Evolutionary conservation across 2,797 vertebrate species (phyloP), one percentile per base, ranked within the genome.

Genomic region (Macroramphosus scolopax): DNA sequence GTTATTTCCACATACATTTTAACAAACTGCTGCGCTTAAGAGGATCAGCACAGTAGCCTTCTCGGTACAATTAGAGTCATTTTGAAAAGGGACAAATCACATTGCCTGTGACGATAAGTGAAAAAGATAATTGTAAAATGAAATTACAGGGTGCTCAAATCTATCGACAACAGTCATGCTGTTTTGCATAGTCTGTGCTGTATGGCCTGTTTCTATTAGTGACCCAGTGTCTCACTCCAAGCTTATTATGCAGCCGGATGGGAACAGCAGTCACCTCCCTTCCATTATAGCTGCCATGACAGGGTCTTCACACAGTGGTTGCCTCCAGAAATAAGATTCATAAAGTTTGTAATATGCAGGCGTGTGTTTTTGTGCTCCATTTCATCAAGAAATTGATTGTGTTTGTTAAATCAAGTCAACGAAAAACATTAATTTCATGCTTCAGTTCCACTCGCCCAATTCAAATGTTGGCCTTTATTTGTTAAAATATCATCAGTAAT

Each of bases 1-100:
- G 44, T 47, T 62, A 51, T 62, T 68, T 44, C 50, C 40, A 40
- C 54, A 68, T 81, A 78, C 78, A 85, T 84, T 79, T 81, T 54
- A 80, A 77, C 79, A 62, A 82, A 59, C 52, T 60, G 65, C 51
- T 64, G 63, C 58, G 61, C 63, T 70, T 64, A 51, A 68, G 45
- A 8, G 28, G 49, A 67, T 72, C 66, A 57, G 49, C 74, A 72
- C 40, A 46, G 52, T 41, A 47, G 50, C 50, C 41, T 64, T 32
- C 43, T 46, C 32, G 35, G 10, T 28, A 56, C 63, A 79, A 72
- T 72, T n/a, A n/a, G 44, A 67, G 70, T 60, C 29, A 78, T 83
- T 81, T 67, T 48, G 28, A 32, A 34, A 53, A 68, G 59, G 37
- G 48, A 61, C 42, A 62, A 71, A 70, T 72, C 47, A 44, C 44